These are phyloP conservation scores for Drosophila murphyi DNA, from an alignment of 1,140 invertebrate genomes.

Conservation along the genomic window DNA sequence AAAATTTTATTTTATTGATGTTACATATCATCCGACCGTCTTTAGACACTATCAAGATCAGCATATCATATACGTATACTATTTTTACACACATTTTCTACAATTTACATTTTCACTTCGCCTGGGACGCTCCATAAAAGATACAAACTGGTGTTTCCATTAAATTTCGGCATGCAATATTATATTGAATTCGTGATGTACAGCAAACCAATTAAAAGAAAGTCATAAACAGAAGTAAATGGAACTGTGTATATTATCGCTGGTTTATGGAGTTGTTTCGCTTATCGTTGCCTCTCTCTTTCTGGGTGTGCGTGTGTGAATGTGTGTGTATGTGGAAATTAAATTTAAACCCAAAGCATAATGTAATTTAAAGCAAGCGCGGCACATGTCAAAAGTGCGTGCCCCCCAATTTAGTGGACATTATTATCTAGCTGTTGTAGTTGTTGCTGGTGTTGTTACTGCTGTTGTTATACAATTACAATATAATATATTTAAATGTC, in stretches of 20 bases:
- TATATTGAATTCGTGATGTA: slow-evolving; percentile 3
- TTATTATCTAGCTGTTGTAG: slow-evolving; percentile 21
- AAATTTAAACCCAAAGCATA: slow-evolving; percentile 28
- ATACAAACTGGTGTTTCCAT: slow-evolving; percentile 3
- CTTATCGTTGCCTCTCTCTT: slow-evolving; percentile 8
- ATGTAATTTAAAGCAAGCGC: slow-evolving; percentile 28
- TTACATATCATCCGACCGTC: slow-evolving; percentile 37
- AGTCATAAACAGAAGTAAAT: slow-evolving; percentile 28
- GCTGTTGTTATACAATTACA: slow-evolving; percentile 25
- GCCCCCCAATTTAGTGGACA: slow-evolving; percentile 18
- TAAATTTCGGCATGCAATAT: neutral
- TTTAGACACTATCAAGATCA: slow-evolving; percentile 37
- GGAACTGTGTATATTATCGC: slow-evolving; percentile 8
- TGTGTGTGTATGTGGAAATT: slow-evolving; percentile 11
- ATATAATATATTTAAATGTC: slow-evolving; percentile 45
- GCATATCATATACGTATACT: slow-evolving; percentile 21
- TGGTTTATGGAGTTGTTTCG: slow-evolving; percentile 12
- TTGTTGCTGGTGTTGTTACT: slow-evolving; percentile 1
- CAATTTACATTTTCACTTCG: slow-evolving; percentile 30
- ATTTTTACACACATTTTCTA: slow-evolving; percentile 26
- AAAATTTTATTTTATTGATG: slow-evolving; percentile 62
- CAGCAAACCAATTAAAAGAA: slow-evolving; percentile 15
- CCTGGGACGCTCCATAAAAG: neutral
- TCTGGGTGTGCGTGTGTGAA: slow-evolving; percentile 8
- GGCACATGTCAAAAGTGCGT: slow-evolving; percentile 17